Base-by-base conservation (phyloP, 1,140 invertebrate species). In the Pseudachorutes palmiensis region DNA sequence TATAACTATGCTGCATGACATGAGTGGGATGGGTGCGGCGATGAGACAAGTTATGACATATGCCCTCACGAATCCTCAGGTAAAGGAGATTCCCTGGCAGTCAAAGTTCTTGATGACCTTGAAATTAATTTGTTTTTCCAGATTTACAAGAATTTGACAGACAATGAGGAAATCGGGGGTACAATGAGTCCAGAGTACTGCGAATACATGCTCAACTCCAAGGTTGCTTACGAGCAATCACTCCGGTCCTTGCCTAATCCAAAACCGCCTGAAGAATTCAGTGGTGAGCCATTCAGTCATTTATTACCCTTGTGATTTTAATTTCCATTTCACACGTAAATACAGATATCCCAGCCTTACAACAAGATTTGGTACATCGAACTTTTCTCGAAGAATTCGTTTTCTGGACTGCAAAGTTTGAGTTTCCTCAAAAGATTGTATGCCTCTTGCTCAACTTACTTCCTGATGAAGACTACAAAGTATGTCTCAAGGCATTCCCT, bases 371-470 rank as follows among this genome's bases (percentile, higher is more conserved):
- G 2, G 83, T 86, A 28, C 93, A 97, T 79, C 86, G 84, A 58
- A 95, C 90, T 0, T 88, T 98, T 72, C 82, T 98, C 24, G 94
- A 97, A 78, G 94, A 98, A 81, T 84, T 98, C 63, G 90, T 98
- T 70, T 98, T 98, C 81, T 98, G 95, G 94, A 96, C 92, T 24
- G 92, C 97, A 29, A 92, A 92, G 76, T 96, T 91, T 80, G 94
- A 98, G 80, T 98, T 98, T 81, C 94, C 94, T 1, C 92, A 97
- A 79, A 96, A 95, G 75, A 83, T 98, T 41, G 93, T 97, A 14
- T 97, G 94, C 76, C 85, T 97, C 57, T 79, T 98, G n/a, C 82
- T 98, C 16, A 96, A 97, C 78, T 92, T 98, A 86, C 80, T 98
- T 65, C 94, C 94, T 1, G 93, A 98, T 82, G 87, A 89, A 62